Evolutionary conservation across 1,140 invertebrate genomes (phyloP).

Genomic region (Heliconius hermathena): DNA sequence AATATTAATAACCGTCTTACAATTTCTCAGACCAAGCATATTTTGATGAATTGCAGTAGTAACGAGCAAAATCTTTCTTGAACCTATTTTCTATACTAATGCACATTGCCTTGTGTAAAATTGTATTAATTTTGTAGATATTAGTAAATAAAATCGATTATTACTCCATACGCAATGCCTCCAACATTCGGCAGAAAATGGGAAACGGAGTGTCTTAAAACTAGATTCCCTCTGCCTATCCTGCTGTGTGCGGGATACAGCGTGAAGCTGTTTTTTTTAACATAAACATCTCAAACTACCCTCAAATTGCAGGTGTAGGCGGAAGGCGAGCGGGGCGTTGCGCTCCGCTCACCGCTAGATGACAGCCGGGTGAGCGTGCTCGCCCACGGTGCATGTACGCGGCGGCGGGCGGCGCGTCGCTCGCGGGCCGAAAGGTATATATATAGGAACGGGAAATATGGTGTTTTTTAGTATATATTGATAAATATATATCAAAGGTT

Average conservation of each 20-base stretch:
- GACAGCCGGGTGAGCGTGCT: constrained; percentile 62
- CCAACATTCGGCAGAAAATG: too few relatives aligned
- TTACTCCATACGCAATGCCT: too few relatives aligned
- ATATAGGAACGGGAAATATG: neutral
- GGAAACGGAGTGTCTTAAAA: too few relatives aligned
- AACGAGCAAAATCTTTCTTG: constrained; percentile 37
- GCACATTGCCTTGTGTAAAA: constrained; percentile 14
- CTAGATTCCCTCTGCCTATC: too few relatives aligned
- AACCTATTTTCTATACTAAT: constrained; percentile 43
- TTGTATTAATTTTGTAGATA: neutral
- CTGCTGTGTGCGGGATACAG: too few relatives aligned
- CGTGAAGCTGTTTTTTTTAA: too few relatives aligned
- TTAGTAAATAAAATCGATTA: neutral
- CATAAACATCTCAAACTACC: neutral
- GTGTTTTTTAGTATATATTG: neutral
- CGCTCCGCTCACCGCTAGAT: constrained; percentile 42
- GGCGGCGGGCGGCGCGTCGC: constrained; percentile 87
- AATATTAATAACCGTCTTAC: constrained; percentile 33
- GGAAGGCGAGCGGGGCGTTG: constrained; percentile 53
- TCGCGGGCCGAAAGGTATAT: constrained; percentile 86
- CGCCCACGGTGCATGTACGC: constrained; percentile 85
- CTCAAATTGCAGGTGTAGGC: constrained; percentile 58
- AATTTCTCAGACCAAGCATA: constrained; percentile 31
- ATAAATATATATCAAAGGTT: neutral
- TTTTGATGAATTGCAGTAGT: constrained; percentile 46